Evolutionary conservation across 2,888 invertebrate species (phyloP), one percentile per base, ranked within the genome.

Genomic region (Synergus itoensis): DNA sequence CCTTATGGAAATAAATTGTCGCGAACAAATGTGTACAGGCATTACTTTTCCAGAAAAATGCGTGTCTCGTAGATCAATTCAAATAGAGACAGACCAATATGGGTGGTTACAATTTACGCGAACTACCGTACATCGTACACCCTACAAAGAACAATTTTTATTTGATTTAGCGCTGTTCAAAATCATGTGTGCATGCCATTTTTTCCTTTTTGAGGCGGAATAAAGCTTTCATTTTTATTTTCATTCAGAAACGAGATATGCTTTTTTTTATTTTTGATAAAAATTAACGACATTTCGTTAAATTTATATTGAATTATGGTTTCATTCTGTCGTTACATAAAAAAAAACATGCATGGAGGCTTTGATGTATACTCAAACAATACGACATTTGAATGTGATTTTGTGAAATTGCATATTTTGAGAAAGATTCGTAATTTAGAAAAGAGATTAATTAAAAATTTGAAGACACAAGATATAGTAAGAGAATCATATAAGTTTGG

Each of bases 1-100:
- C 80, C 80, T 81, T 79, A 80, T 81, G 80, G 82, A 82, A 63
- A 73, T 73, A 73, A 73, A 73, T 73, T 73, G 73, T 73, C 53
- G 53, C 28, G 53, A 73, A 73, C 53, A 53, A 73, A 73, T 53
- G 73, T 73, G 73, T 48, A 36, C 53, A 36, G 40, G 11, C 73
- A 53, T 73, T 73, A 73, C 28, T 73, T 67, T 73, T 73, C 53
- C 9, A 48, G 48, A 53, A 69, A 73, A 73, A 73, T 53, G 73
- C 73, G 73, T 73, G n/a, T 73, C 48, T 28, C 73, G 53, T 73
- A 73, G 73, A 73, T 73, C 73, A 73, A 53, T 53, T 53, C 48
- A 73, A 73, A 73, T 73, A 53, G 73, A 73, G 73, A 73, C 73
- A 73, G 73, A 36, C 48, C 53, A 73, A 73, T 73, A 73, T 73